Base-by-base conservation (phyloP, 2,113 vertebrate species). In the Merops nubicus region DNA sequence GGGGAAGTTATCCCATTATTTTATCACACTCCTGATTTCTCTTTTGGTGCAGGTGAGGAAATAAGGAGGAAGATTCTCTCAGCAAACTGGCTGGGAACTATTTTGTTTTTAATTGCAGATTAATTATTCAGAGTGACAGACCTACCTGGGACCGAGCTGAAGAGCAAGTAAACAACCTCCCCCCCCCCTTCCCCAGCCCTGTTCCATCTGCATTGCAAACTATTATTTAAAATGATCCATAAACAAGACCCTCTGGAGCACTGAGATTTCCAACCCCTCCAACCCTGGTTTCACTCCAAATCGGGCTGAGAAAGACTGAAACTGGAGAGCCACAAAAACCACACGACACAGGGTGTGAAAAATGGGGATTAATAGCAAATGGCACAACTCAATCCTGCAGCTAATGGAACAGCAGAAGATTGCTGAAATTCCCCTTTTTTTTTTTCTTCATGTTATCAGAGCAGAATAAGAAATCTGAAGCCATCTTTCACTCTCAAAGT, bases 1-100 rank as follows among this genome's bases (percentile, higher is more conserved):
- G 50, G 91, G 76, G 89, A 97, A 97, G 89, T 69, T 88, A 95
- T 92, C 88, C 81, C 43, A 60, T 94, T 94, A 93, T 94, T 94
- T 93, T 95, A 93, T 95, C 89, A 77, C 18, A 2, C 47, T 95
- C 76, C 40, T 90, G 69, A 77, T 75, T 92, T 68, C n/a, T 42
- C 51, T 23, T 25, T 54, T 7, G 48, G 62, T 62, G 93, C 91
- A 83, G 79, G 89, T 87, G 92, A 91, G 69, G 68, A 85, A 93
- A 87, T 63, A 75, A 83, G 95, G 69, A 23, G 6, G 86, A 91
- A 57, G 69, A 50, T 57, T 65, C 17, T 33, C 42, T 85, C 25
- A 2, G 60, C 48, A 54, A 62, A 91, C 69, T 62, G 3, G 11
- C 53, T 45, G 75, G 0, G 0, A 87, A 50, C 16, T 48, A 13